Conservation (phyloP, 2,888 invertebrate species). For the Tethea ocularis region DNA sequence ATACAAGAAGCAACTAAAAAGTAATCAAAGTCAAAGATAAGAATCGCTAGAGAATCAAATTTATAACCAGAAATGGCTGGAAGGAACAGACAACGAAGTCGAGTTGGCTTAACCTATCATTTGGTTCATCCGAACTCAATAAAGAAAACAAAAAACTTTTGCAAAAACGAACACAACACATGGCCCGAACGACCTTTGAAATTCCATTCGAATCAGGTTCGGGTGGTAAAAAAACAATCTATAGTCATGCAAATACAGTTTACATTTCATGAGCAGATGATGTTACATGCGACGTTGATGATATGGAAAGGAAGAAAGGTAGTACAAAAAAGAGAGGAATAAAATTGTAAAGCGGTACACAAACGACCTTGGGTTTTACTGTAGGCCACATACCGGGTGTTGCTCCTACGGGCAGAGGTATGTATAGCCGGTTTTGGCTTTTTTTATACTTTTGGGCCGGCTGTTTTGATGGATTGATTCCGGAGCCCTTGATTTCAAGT, state of each 20-base stretch:
- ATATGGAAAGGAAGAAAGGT: constrained; percentile 66
- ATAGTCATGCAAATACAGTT: constrained; percentile 35
- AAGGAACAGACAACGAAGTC: constrained; percentile 41
- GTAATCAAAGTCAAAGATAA: constrained; percentile 30
- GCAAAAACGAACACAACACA: constrained; percentile 75
- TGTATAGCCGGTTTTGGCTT: constrained; percentile 69
- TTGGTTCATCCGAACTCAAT: constrained; percentile 33
- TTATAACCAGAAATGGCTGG: constrained; percentile 32
- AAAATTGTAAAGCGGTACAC: constrained; percentile 74
- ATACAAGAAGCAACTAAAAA: constrained; percentile 23
- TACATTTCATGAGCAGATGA: constrained; percentile 20
- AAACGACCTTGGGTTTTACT: constrained; percentile 78
- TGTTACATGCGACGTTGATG: constrained; percentile 46
- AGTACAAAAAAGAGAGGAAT: constrained; percentile 69
- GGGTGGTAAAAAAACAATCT: constrained; percentile 15
- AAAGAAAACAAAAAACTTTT: constrained; percentile 57
- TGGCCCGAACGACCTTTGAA: constrained; percentile 74
- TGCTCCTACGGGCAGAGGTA: constrained; percentile 53
- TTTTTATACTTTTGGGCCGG: constrained; percentile 59
- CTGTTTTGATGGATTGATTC: constrained; percentile 71
- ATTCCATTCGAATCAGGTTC: constrained; percentile 50
- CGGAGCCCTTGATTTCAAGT: constrained; percentile 52
- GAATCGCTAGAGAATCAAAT: constrained; percentile 36
- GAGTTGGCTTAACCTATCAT: constrained; percentile 58
- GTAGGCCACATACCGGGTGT: constrained; percentile 79